Base-by-base conservation (phyloP, 2,113 vertebrate species). In the Zeus faber region DNA sequence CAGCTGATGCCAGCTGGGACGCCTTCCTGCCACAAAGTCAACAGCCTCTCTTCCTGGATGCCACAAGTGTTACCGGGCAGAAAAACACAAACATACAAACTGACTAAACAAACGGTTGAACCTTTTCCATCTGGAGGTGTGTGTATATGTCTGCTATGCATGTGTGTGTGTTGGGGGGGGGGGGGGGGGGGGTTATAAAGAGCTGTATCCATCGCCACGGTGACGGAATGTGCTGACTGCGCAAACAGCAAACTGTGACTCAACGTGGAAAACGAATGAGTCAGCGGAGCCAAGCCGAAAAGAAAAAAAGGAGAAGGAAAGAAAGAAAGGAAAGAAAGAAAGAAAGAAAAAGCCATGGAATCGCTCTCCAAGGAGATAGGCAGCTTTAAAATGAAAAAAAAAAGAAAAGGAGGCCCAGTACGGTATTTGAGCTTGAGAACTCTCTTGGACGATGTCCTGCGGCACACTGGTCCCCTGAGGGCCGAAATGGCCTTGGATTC, bases 141-240 rank as follows among this genome's bases (percentile, higher is more conserved):
- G n/a, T n/a, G n/a, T n/a, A n/a, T n/a, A n/a, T n/a, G n/a, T 60
- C 22, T 1, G n/a, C n/a, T n/a, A n/a, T n/a, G n/a, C n/a, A n/a
- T n/a, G n/a, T n/a, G n/a, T n/a, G n/a, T n/a, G n/a, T n/a, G n/a
- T n/a, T n/a, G n/a, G n/a, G n/a, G n/a, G n/a, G n/a, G n/a, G n/a
- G n/a, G n/a, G n/a, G n/a, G 3, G 37, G 35, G 48, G 43, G 53
- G 44, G 35, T 21, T 70, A 50, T 47, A 53, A 39, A 27, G 69
- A 53, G 66, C 60, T 54, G 72, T 73, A 79, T 62, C 74, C 74
- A 69, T 72, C 45, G 45, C 62, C 45, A 54, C 60, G 41, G 67
- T 67, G 55, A 55, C 81, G 37, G 78, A 85, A 85, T 83, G 80
- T 77, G 83, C 83, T 80, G 83, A 85, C 68, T 81, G 71, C 69